Evolutionary conservation across 2,888 invertebrate species (phyloP).

Genomic region (Crocallis elinguaria): DNA sequence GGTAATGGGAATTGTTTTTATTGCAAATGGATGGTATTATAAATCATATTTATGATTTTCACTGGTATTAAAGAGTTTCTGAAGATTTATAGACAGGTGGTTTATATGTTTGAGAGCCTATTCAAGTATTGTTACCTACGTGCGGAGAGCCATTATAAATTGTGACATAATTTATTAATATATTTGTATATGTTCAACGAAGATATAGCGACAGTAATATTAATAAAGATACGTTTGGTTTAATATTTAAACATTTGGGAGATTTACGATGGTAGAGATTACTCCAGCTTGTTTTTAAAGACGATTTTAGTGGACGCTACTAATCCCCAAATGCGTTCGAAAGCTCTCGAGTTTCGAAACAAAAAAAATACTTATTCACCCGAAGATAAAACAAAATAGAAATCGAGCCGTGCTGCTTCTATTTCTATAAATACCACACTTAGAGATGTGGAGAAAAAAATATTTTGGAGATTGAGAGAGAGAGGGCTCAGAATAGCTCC

Average conservation of each 20-base stretch:
- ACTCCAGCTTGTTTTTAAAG: conserved; percentile 18
- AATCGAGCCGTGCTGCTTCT: conserved; percentile 63
- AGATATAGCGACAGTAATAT: conserved; percentile 8
- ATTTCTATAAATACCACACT: conserved; percentile 81
- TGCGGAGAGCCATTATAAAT: conserved; percentile 10
- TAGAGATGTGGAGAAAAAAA: conserved; percentile 61
- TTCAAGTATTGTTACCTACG: conserved; percentile 14
- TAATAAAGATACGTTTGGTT: conserved; percentile 18
- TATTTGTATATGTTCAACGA: conserved; percentile 1
- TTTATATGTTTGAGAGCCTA: conserved; percentile 11
- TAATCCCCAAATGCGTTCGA: conserved; percentile 35
- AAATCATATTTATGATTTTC: conserved; percentile 31
- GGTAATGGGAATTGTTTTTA: conserved; percentile 64
- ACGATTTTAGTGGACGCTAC: conserved; percentile 37
- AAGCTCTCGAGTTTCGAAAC: conserved; percentile 32
- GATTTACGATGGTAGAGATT: conserved; percentile 25
- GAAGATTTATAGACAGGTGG: conserved; percentile 20
- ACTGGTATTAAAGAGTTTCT: conserved; percentile 20
- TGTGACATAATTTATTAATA: conserved; percentile 13
- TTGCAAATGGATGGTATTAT: conserved; percentile 38
- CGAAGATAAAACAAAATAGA: conserved; percentile 58
- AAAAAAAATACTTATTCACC: conserved; percentile 49
- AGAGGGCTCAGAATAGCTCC: conserved; percentile 81
- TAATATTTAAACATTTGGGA: conserved; percentile 8
- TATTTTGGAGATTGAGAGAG: conserved; percentile 63